phyloP scores from a whole-genome alignment of 2,797 vertebrate species.

The Malacoctenus gilli region DNA sequence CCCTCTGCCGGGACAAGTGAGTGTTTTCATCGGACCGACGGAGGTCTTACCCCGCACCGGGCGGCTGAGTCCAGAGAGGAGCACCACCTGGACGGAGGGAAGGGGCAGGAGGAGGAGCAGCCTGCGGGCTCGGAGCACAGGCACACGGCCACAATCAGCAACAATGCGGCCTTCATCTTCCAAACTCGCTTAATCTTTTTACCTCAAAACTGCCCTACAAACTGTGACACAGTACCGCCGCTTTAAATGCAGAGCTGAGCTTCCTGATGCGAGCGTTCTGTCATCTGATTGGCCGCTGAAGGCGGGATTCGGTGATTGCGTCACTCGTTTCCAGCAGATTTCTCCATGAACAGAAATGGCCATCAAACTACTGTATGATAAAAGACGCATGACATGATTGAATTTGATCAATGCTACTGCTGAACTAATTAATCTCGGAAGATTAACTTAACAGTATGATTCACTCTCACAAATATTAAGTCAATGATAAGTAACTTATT shows the following conservation, averaged over 20 bases:
- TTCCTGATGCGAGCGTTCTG: neutral
- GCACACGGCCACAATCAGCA: slow-evolving; percentile 36
- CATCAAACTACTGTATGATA: no score
- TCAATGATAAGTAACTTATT: no score
- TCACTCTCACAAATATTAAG: no score
- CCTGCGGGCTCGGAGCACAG: neutral
- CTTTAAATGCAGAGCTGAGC: slow-evolving; percentile 42
- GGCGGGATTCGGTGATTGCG: slow-evolving; percentile 7
- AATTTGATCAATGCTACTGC: no score
- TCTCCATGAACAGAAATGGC: accelerated
- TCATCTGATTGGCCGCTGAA: slow-evolving; percentile 66
- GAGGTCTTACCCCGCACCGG: slow-evolving; percentile 78
- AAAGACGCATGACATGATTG: no score
- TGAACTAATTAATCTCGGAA: no score
- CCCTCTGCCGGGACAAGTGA: no score
- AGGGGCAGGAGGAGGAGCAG: slow-evolving; percentile 47
- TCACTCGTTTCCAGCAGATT: slow-evolving; percentile 55
- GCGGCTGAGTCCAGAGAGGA: slow-evolving; percentile 70
- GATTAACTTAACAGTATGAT: no score
- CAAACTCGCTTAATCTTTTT: neutral
- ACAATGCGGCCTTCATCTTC: slow-evolving; percentile 57
- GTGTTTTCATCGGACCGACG: neutral
- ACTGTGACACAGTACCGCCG: accelerated
- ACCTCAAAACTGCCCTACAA: accelerated
- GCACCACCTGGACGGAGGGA: slow-evolving; percentile 78